Evolutionary conservation across 1,140 invertebrate species (phyloP), one percentile per base, ranked within the genome.

Genomic region (Conopomorpha cramerella): DNA sequence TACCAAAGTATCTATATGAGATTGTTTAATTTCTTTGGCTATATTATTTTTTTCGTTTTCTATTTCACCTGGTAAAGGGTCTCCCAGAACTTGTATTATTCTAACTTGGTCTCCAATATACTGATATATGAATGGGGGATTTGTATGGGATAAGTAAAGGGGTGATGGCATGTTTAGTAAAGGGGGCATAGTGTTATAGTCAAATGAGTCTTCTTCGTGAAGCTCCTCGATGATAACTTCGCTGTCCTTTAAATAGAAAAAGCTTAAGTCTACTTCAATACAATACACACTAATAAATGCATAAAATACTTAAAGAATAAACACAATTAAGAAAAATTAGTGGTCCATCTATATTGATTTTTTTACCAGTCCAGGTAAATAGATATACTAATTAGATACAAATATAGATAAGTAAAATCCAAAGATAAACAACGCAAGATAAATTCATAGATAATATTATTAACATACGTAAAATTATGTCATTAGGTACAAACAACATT

Each of bases 181-280:
- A 41, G 64, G 51, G 43, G 68, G 67, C 61, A 68, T 70, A 61
- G 62, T 64, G 39, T 62, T 41, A 64, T 60, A 68, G 51, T 60
- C 62, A 55, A 64, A 55, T 45, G 30, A 54, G 60, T 74, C 60
- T 49, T 70, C 56, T 53, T 74, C 72, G 33, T 66, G 61, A 51
- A 74, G 56, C 61, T 79, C 74, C 63, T 77, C 77, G 60, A 73
- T 71, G 63, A 70, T 63, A 33, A 76, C 61, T 63, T 77, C 67
- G 52, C 51, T 54, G 55, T 70, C 77, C 77, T 79, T 79, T 70
- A 79, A 79, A 77, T 62, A 72, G 66, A 79, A 76, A 64, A 55
- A 49, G 42, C 55, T 56, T 62, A 57, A 58, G 55, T 70, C 58
- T 65, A 57, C 44, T 65, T 76, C 52, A 61, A 62, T 38, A 48